These are phyloP conservation scores for Mamestra configurata DNA, from an alignment of 1,140 invertebrate species.

Conservation along the genomic window DNA sequence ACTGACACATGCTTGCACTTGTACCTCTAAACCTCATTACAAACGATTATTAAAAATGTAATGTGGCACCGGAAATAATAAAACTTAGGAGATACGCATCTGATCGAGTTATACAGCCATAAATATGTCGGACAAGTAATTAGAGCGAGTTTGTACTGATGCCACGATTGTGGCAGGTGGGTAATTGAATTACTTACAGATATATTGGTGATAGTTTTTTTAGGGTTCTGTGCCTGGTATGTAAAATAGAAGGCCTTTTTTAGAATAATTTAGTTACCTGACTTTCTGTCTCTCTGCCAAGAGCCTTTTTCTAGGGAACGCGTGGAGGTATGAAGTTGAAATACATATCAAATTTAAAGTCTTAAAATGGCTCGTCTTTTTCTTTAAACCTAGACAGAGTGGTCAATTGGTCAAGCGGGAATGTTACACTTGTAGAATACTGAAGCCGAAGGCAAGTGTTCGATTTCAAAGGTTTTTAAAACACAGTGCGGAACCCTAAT, in stretches of 20 bases:
- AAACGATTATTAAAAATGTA: slow-evolving; percentile 31
- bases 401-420: too few relatives aligned
- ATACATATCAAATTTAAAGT: too few relatives aligned
- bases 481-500: neutral
- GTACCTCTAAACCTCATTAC: slow-evolving; percentile 33
- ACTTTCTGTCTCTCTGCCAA: too few relatives aligned
- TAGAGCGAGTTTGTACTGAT: slow-evolving; percentile 24
- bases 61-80: slow-evolving; percentile 57
- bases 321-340: too few relatives aligned
- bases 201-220: slow-evolving; percentile 8
- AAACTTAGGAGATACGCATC: slow-evolving; percentile 53
- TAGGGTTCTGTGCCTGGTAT: neutral
- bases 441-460: too few relatives aligned
- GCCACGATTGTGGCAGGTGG: slow-evolving; percentile 4
- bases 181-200: slow-evolving; percentile 49
- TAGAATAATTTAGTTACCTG: too few relatives aligned
- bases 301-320: too few relatives aligned
- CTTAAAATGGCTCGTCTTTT: too few relatives aligned
- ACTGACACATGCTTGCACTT: neutral
- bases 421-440: too few relatives aligned
- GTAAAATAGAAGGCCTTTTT: neutral
- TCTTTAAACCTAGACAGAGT: too few relatives aligned
- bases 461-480: too few relatives aligned
- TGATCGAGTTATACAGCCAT: slow-evolving; percentile 46
- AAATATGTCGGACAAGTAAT: slow-evolving; percentile 50